Evolutionary conservation across 2,113 vertebrate species (phyloP), one percentile per base, ranked within the genome.

Genomic region (Salminus brasiliensis): DNA sequence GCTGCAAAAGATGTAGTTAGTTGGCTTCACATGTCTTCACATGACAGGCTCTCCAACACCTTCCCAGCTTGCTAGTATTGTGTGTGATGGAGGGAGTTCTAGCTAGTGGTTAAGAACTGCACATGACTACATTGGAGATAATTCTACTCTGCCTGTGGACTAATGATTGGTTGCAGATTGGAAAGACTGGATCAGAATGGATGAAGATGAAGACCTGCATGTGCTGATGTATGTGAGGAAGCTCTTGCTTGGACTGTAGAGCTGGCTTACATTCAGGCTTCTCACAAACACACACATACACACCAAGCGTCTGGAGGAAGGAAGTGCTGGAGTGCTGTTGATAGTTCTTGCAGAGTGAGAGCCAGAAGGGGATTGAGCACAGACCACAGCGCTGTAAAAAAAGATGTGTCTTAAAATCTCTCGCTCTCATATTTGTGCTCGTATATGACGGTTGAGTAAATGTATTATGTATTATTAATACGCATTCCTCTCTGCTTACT

Each of bases 401-500:
- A 82, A 72, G 83, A 75, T 79, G 86, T 84, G 87, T 85, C 74
- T 79, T 84, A 0, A 87, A 78, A 30, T 81, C 25, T 34, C 36
- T 30, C 75, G 87, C 86, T 84, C n/a, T n/a, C n/a, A n/a, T n/a
- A n/a, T 79, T 75, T 49, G 9, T 27, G 21, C 27, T 80, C 66
- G 23, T 39, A 39, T 65, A 60, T 78, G 81, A 69, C 55, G 69
- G 70, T 59, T 66, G 59, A 63, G 70, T 65, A 75, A 85, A 76
- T 72, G 77, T 72, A 78, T 68, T 76, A 73, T 86, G 75, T 81
- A 81, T 84, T 81, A 81, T 84, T 86, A 73, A 86, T 73, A 69
- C 30, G 34, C 75, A 77, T 69, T 57, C 53, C 63, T 52, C 55
- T 13, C 41, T 60, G 63, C 79, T 78, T 25, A 57, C 23, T 84